phyloP scores from a whole-genome alignment of 1,140 invertebrate species.

The Mamestra configurata region DNA sequence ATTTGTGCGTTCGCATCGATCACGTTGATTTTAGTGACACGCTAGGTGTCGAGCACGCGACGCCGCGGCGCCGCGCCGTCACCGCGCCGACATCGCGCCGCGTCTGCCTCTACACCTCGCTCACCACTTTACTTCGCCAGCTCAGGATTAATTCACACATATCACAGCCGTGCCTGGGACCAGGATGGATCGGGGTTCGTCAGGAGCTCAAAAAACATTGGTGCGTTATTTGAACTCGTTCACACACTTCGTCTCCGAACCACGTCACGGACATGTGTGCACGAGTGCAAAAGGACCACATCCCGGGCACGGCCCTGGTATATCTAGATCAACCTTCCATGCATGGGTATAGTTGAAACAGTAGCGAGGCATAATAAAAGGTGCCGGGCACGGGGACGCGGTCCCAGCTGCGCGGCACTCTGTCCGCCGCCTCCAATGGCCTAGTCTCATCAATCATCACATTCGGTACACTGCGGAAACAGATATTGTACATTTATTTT shows the following conservation, averaged over 20 bases:
- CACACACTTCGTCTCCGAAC: too few relatives aligned
- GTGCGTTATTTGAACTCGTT: too few relatives aligned
- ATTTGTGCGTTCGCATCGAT: constrained; percentile 57
- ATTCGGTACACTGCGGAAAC: constrained; percentile 47
- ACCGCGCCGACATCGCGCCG: neutral
- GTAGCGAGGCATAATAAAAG: constrained; percentile 7
- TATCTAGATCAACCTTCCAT: too few relatives aligned
- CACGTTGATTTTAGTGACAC: constrained; percentile 52
- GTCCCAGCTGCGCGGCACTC: constrained; percentile 44
- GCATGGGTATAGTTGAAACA: neutral
- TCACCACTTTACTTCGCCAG: neutral
- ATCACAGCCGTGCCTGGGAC: too few relatives aligned
- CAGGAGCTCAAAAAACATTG: too few relatives aligned
- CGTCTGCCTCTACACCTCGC: neutral
- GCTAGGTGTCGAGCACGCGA: constrained; percentile 42
- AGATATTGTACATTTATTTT: constrained; percentile 51
- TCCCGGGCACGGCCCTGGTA: too few relatives aligned
- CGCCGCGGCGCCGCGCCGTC: neutral
- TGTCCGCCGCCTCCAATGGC: constrained; percentile 36
- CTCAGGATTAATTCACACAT: too few relatives aligned
- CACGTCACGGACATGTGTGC: too few relatives aligned
- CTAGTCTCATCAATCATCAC: constrained; percentile 55
- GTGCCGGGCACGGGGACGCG: neutral
- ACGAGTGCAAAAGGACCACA: too few relatives aligned
- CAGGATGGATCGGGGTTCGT: too few relatives aligned